phyloP scores from a whole-genome alignment of 2,888 invertebrate species.

The Pseudoips prasinana region DNA sequence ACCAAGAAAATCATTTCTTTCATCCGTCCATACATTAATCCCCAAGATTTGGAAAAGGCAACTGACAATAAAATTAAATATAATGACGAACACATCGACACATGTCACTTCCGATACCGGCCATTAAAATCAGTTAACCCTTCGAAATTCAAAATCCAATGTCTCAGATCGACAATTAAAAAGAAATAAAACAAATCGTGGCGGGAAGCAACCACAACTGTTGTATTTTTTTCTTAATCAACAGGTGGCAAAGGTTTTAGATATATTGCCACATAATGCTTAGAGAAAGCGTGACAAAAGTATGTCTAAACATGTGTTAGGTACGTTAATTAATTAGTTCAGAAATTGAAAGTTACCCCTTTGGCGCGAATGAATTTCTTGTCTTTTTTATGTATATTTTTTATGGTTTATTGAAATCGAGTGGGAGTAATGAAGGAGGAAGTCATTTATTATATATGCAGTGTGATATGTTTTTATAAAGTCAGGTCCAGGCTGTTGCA shows the following conservation, averaged over 20 bases:
- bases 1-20: too few relatives aligned
- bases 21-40: too few relatives aligned
- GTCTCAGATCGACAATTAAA: conserved; percentile 70
- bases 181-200: conserved; percentile 81
- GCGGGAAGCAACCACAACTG: conserved; percentile 78
- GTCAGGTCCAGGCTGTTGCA: conserved; percentile 10
- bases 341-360: conserved; percentile 77
- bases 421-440: conserved; percentile 28
- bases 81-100: conserved; percentile 71
- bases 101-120: conserved; percentile 76
- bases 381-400: conserved; percentile 31
- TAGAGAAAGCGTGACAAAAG: conserved; percentile 78
- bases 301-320: conserved; percentile 73
- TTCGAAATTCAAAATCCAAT: conserved; percentile 41
- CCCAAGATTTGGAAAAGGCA: conserved; percentile 17
- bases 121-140: conserved; percentile 67
- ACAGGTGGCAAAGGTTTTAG: conserved; percentile 70
- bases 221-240: conserved; percentile 53
- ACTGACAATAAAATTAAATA: conserved; percentile 63
- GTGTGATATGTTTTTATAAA: conserved; percentile 28
- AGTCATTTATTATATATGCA: conserved; percentile 34
- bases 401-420: conserved; percentile 38
- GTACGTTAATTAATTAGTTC: conserved; percentile 73
- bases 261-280: conserved; percentile 49
- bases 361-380: conserved; percentile 34